phyloP scores from a whole-genome alignment of 2,888 invertebrate species.

The Acanthosepion esculentum region DNA sequence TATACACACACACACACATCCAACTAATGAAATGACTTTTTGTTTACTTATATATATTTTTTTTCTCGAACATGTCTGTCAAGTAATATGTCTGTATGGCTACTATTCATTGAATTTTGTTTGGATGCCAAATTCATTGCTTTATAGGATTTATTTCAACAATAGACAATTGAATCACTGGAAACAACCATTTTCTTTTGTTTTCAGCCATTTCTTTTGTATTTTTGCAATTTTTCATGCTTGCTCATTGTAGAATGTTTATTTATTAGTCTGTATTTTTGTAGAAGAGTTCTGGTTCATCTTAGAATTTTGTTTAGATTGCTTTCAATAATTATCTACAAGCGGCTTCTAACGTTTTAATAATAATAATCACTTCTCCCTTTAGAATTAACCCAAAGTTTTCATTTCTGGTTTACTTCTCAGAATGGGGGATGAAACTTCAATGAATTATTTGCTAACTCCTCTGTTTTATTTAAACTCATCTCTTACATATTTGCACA shows the following conservation, averaged over 20 bases:
- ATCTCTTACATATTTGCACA: no score
- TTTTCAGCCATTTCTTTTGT: not conserved
- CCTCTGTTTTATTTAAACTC: no score
- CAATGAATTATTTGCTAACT: no score
- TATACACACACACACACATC: no score
- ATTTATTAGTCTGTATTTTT: constrained; percentile 36
- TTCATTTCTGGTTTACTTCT: not conserved
- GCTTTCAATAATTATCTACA: not conserved
- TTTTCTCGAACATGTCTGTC: no score
- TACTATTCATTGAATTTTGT: not conserved
- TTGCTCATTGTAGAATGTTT: not conserved
- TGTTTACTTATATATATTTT: no score
- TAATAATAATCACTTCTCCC: no score
- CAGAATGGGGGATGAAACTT: not conserved
- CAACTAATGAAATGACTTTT: no score
- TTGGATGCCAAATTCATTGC: not conserved
- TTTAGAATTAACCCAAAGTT: not conserved
- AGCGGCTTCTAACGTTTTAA: not conserved
- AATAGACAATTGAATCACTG: not conserved
- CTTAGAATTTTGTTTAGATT: not conserved
- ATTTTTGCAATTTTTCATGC: not conserved
- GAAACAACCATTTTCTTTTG: not conserved
- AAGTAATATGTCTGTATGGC: not conserved
- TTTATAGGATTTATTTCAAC: not conserved
- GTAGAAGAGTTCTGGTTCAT: not conserved